Evolutionary conservation across 2,113 vertebrate genomes (phyloP).

Genomic region (Aix galericulata): DNA sequence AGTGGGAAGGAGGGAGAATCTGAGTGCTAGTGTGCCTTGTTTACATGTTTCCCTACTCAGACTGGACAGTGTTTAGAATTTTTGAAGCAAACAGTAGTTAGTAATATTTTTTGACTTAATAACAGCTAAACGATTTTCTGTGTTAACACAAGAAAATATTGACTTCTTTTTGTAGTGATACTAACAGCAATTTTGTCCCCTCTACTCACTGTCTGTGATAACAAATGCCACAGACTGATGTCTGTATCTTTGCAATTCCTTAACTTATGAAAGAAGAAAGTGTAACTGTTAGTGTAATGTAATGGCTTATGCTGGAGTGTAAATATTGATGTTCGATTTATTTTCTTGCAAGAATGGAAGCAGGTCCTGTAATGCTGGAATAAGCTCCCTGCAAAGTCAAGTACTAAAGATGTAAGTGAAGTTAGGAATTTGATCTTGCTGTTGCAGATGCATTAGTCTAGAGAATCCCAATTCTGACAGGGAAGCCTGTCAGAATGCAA

Average conservation of each 20-base stretch:
- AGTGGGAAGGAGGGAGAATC: neutral
- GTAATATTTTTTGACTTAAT: neutral
- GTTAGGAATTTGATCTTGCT: neutral
- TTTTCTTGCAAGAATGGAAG: neutral
- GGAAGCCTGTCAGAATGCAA: neutral
- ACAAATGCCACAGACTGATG: neutral
- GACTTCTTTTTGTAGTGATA: neutral
- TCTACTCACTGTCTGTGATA: neutral
- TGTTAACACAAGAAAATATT: neutral
- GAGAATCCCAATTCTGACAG: neutral
- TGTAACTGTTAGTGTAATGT: neutral
- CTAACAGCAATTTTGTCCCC: rapidly evolving
- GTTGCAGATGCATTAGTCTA: neutral
- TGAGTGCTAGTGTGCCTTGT: neutral
- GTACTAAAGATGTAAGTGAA: neutral
- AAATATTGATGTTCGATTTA: neutral
- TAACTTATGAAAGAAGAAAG: neutral
- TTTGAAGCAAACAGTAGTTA: neutral
- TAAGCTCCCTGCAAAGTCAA: neutral
- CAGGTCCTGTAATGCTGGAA: neutral
- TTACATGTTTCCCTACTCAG: neutral
- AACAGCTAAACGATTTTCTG: too few species aligned
- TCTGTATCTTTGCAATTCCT: neutral
- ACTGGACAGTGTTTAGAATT: neutral
- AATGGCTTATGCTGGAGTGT: neutral